These are phyloP conservation scores for Batillaria attramentaria DNA, from an alignment of 1,140 invertebrate genomes.

Conservation along the genomic window DNA sequence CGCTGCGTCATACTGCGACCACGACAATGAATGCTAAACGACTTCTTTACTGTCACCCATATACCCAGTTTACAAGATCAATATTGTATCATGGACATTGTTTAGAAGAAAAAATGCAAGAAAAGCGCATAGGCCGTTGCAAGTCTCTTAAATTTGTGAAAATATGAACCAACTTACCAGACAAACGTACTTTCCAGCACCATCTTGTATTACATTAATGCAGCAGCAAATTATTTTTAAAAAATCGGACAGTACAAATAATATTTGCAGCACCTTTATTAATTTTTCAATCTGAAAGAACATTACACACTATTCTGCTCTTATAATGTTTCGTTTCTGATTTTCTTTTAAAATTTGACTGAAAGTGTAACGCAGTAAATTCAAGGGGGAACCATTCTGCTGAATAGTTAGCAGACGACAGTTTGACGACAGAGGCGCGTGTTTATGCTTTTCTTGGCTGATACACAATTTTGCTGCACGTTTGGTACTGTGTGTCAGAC, in stretches of 20 bases:
- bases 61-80: too few relatives aligned
- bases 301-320: not conserved
- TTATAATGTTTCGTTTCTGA: not conserved
- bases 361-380: not conserved
- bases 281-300: not conserved
- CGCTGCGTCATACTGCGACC: too few relatives aligned
- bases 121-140: too few relatives aligned
- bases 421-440: not conserved
- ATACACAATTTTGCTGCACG: not conserved
- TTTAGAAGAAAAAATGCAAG: too few relatives aligned
- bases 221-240: not conserved
- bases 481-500: not conserved
- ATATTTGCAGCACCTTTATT: not conserved
- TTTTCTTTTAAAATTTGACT: not conserved
- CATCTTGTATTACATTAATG: conserved; percentile 78
- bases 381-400: not conserved
- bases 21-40: too few relatives aligned
- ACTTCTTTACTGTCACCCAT: too few relatives aligned
- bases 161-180: conserved; percentile 86
- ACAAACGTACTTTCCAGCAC: conserved; percentile 98
- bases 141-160: too few relatives aligned
- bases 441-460: not conserved
- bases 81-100: too few relatives aligned
- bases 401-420: not conserved
- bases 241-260: not conserved